Evolutionary conservation across 2,888 invertebrate species (phyloP).

Genomic region (Synergus itoensis): DNA sequence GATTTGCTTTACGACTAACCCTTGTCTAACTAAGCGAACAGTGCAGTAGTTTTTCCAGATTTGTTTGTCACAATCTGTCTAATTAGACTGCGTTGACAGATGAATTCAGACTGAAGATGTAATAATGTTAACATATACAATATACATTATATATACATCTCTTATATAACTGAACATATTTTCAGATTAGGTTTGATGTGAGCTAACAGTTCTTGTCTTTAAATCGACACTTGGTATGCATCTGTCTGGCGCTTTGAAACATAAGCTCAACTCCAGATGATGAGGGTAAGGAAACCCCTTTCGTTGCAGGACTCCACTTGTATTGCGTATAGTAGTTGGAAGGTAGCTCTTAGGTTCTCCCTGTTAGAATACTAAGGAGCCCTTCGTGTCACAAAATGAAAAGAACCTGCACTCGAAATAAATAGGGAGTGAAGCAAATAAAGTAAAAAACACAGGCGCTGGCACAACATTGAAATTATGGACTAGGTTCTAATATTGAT

Average conservation of each 20-base stretch:
- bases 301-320: not conserved
- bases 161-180: too few relatives aligned
- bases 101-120: too few relatives aligned
- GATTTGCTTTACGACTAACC: not conserved
- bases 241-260: not conserved
- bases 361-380: not conserved
- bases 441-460: not conserved
- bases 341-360: not conserved
- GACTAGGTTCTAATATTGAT: too few relatives aligned
- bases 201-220: too few relatives aligned
- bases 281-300: not conserved
- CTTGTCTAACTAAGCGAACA: too few relatives aligned
- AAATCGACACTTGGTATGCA: too few relatives aligned
- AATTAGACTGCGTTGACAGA: too few relatives aligned
- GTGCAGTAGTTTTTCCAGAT: too few relatives aligned
- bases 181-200: too few relatives aligned
- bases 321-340: not conserved
- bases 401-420: not conserved
- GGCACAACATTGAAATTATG: not conserved
- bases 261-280: not conserved
- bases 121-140: too few relatives aligned
- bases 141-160: too few relatives aligned
- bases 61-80: too few relatives aligned
- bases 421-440: not conserved
- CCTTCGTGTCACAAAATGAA: constrained; percentile 2